Evolutionary conservation across 2,797 vertebrate species (phyloP), one percentile per base, ranked within the genome.

Genomic region (Vespertilio murinus): DNA sequence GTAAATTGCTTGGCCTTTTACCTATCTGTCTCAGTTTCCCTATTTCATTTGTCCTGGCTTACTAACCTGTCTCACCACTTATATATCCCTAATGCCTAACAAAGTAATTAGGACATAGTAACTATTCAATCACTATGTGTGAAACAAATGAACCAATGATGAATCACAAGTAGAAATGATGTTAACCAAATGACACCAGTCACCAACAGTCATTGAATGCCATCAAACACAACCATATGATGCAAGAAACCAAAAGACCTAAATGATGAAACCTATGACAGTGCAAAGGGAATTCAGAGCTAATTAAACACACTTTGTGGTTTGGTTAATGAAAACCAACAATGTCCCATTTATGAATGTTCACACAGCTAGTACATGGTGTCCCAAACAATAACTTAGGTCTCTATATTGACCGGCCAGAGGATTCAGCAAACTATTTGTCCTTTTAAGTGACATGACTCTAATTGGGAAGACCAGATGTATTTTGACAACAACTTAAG

Each of bases 101-200:
- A 77, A 3, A 42, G 30, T 82, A 17, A 25, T 82, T 91, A 80
- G 64, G 33, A 64, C 23, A 40, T 23, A 67, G 59, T 87, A 82
- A 87, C 71, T 67, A 6, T 40, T 80, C 74, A 70, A 8, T 88
- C 92, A 40, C 59, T 90, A 40, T 69, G 86, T 88, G 16, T 18
- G 52, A 91, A 85, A 73, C 56, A 38, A 83, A 86, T 73, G 17
- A 89, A 73, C 18, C 40, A 78, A 91, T 54, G 84, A 79, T 80
- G 47, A 83, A 52, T 74, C 17, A 28, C 70, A 94, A 73, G 64
- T 28, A 81, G 77, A 87, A 86, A 78, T 64, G 38, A 64, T 74
- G 67, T 49, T 89, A 61, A 74, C 52, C 28, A 77, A 77, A 2
- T 23, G 65, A 80, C 11, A 83, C 45, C 38, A 47, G 10, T 92